Percentiles rank a stretch among this genome's conserved stretches.
Evolutionary conservation across 1,140 invertebrate genomes (phyloP).

Genomic region (Drosophila nikananu): DNA sequence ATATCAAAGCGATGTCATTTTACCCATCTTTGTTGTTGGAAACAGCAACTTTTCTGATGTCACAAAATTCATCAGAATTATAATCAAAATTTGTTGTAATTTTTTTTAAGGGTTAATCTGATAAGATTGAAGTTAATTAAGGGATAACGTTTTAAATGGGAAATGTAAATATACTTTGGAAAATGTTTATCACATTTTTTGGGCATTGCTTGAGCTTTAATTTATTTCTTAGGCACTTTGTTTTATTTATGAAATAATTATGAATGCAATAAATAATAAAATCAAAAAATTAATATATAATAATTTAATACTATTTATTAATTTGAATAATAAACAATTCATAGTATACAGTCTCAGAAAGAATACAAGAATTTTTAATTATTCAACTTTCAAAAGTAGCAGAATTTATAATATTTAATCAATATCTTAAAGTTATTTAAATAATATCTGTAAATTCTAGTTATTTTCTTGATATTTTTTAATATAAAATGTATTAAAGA

Average conservation of each 20-base stretch:
- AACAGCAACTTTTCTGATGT: slow-evolving; percentile 17
- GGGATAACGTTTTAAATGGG: neutral
- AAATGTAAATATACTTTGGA: neutral
- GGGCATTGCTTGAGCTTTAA: neutral
- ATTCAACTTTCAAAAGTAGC: neutral
- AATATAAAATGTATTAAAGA: too few species aligned
- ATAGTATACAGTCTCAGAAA: too few species aligned
- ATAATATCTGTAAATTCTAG: neutral
- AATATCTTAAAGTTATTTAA: neutral
- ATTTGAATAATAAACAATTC: too few species aligned
- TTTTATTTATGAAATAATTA: too few species aligned
- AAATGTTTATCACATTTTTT: neutral
- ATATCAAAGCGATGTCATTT: slow-evolving; percentile 76
- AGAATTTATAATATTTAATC: neutral
- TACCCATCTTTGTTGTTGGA: slow-evolving; percentile 2
- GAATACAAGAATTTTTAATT: too few species aligned
- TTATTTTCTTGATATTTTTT: neutral
- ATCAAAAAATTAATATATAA: too few species aligned
- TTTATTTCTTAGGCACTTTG: too few species aligned
- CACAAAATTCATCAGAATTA: slow-evolving; percentile 65
- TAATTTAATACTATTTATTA: too few species aligned
- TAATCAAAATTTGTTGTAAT: slow-evolving; percentile 45
- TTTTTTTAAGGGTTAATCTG: slow-evolving; percentile 4
- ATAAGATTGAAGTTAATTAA: slow-evolving; percentile 8
- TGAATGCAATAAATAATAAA: too few species aligned